Conservation (phyloP, 2,797 vertebrate genomes). For the Saxicola maurus region DNA sequence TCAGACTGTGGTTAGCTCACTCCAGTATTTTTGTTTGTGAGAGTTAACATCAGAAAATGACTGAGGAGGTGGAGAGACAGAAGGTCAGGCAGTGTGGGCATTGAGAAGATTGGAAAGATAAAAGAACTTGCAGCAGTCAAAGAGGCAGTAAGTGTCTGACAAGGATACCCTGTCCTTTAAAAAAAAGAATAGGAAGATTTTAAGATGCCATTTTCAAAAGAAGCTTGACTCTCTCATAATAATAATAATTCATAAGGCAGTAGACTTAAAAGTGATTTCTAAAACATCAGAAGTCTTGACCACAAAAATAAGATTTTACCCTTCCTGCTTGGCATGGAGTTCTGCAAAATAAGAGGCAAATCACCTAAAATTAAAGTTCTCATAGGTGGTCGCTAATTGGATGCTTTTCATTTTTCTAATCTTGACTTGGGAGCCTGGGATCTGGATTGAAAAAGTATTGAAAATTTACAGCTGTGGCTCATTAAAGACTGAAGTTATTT, state of each 20-base stretch:
- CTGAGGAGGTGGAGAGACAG: background rate
- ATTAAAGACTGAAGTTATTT: background rate
- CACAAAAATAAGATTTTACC: background rate
- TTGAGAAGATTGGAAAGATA: background rate
- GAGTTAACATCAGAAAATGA: slow-evolving; percentile 28
- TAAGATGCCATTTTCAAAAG: background rate
- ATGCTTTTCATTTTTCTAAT: background rate
- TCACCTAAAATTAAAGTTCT: background rate
- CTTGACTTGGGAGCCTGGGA: background rate
- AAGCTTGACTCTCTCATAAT: background rate
- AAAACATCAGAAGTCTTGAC: background rate
- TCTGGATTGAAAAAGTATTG: background rate
- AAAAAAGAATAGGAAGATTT: background rate
- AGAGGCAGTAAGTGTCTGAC: background rate
- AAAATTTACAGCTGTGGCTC: background rate
- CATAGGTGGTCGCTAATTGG: background rate
- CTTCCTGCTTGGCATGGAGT: background rate
- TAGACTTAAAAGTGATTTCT: background rate
- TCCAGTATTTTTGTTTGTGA: slow-evolving; percentile 18
- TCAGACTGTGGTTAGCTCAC: background rate
- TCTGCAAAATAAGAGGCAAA: background rate
- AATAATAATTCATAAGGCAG: background rate
- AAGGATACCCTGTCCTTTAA: background rate
- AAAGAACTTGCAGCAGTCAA: slow-evolving; percentile 13
- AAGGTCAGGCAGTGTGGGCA: slow-evolving; percentile 4